Evolutionary conservation across 2,888 invertebrate species (phyloP).

Genomic region (Macrophya alboannulata): DNA sequence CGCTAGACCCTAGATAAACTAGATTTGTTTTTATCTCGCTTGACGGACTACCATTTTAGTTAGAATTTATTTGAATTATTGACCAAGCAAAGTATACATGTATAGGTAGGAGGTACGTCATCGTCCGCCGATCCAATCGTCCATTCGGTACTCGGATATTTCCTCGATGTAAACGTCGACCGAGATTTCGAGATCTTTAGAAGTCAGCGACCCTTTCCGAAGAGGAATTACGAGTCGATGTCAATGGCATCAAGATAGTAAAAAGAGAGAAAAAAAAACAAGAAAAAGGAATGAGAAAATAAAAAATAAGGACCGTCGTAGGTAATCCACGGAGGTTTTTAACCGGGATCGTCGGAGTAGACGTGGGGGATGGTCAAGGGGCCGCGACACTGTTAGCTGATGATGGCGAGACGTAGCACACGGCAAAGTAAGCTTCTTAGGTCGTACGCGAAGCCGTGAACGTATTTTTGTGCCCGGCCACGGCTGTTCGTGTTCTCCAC

Average conservation of each 20-base stretch:
- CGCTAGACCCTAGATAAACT: conserved; percentile 27
- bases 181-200: background rate
- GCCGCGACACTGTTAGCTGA: conserved; percentile 8
- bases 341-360: background rate
- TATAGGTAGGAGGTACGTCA: background rate
- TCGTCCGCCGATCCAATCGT: background rate
- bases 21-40: conserved; percentile 35
- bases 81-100: background rate
- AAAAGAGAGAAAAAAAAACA: background rate
- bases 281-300: background rate
- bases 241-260: background rate
- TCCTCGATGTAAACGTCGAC: background rate
- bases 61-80: conserved; percentile 28
- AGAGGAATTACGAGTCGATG: background rate
- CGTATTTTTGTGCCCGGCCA: conserved; percentile 39
- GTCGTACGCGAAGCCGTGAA: conserved; percentile 15
- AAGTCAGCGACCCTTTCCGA: conserved; percentile 20
- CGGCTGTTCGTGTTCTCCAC: conserved; percentile 12
- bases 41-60: conserved; percentile 20
- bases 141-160: background rate
- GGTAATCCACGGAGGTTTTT: conserved; percentile 17
- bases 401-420: conserved; percentile 11
- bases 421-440: conserved; percentile 40
- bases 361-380: conserved; percentile 25
- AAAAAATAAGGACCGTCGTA: background rate